phyloP scores from a whole-genome alignment of 2,888 invertebrate genomes.

The Plutella xylostella region DNA sequence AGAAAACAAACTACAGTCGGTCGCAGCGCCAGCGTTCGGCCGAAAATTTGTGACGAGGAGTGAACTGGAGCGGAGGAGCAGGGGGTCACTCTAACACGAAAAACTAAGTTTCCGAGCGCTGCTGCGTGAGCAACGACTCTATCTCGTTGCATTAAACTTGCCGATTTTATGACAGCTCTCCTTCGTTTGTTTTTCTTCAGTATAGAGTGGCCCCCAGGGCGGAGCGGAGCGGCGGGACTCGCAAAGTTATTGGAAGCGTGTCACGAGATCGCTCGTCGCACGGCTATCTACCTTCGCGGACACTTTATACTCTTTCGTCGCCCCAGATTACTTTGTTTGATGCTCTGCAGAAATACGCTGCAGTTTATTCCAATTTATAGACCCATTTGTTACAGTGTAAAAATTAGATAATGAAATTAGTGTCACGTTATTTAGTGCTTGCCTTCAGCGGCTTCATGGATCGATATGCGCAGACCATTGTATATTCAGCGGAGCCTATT shows the following conservation, averaged over 20 bases:
- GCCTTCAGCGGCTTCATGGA: conserved; percentile 9
- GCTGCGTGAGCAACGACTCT: too few species aligned
- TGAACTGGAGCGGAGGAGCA: background rate
- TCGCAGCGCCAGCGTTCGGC: conserved; percentile 21
- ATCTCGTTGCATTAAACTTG: too few species aligned
- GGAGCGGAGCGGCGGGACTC: conserved; percentile 33
- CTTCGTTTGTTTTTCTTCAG: too few species aligned
- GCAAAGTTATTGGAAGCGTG: conserved; percentile 62
- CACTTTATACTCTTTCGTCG: conserved; percentile 29
- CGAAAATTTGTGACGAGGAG: conserved; percentile 49
- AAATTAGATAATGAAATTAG: too few species aligned
- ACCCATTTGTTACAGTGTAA: too few species aligned
- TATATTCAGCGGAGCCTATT: conserved; percentile 49
- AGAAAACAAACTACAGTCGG: conserved; percentile 67
- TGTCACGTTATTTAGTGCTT: background rate
- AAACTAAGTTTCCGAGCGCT: too few species aligned
- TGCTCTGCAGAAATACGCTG: conserved; percentile 20
- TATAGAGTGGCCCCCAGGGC: too few species aligned
- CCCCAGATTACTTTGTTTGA: conserved; percentile 19
- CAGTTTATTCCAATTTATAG: background rate
- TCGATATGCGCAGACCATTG: conserved; percentile 33
- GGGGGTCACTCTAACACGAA: too few species aligned
- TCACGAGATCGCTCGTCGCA: conserved; percentile 49
- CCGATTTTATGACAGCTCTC: too few species aligned
- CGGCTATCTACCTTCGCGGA: conserved; percentile 39